Conservation (phyloP, 2,113 vertebrate genomes). For the Triplophysa rosa region DNA sequence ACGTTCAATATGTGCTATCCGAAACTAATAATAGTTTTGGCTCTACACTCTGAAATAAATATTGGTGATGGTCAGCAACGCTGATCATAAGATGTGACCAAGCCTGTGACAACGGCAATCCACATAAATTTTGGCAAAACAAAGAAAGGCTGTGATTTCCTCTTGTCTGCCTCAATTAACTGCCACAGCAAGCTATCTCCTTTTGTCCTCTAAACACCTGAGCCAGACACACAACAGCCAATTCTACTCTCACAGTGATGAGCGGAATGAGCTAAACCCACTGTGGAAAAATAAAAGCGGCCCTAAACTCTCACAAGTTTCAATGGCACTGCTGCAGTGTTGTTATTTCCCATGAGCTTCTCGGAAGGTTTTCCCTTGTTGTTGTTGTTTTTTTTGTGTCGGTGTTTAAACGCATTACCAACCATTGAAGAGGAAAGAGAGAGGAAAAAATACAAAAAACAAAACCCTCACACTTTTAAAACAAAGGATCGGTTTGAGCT, state of each 20-base stretch:
- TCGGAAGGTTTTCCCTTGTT: conserved; percentile 58
- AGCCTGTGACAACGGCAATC: conserved; percentile 4
- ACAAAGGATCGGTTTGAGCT: conserved; percentile 54
- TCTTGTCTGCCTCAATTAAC: conserved; percentile 44
- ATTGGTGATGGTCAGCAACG: not conserved
- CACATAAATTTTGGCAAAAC: conserved; percentile 21
- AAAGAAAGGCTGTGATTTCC: conserved; percentile 45
- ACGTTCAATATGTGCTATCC: not conserved
- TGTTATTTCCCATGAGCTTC: conserved; percentile 71
- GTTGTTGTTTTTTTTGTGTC: conserved; percentile 58
- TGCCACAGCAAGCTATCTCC: conserved; percentile 27
- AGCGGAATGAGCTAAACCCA: conserved; percentile 57
- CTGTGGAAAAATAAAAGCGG: conserved; percentile 57
- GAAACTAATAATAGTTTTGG: not conserved
- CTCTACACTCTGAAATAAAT: not conserved
- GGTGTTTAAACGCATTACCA: conserved; percentile 67
- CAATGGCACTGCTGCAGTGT: conserved; percentile 55
- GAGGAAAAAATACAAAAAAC: conserved; percentile 13
- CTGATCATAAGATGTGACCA: not conserved
- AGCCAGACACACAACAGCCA: conserved; percentile 36
- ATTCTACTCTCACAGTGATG: conserved; percentile 56
- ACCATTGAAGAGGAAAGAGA: conserved; percentile 61
- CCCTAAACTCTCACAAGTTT: conserved; percentile 58
- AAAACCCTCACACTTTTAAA: conserved; percentile 38
- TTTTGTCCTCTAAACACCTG: conserved; percentile 47